phyloP scores from a whole-genome alignment of 2,888 invertebrate species.

The Noctua pronuba region DNA sequence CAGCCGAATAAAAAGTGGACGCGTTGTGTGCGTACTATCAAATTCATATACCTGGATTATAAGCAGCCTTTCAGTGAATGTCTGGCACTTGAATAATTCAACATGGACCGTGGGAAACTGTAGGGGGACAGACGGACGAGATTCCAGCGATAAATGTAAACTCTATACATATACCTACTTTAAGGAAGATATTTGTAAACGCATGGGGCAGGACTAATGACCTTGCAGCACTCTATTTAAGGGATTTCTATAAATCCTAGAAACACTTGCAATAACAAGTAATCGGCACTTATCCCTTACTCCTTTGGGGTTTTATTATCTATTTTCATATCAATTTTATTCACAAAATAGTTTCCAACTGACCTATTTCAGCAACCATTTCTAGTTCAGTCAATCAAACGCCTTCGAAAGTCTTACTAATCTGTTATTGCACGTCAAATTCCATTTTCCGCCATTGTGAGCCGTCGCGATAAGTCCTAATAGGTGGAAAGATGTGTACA shows the following conservation, averaged over 20 bases:
- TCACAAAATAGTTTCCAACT: neutral
- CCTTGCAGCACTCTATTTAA: slow-evolving; percentile 37
- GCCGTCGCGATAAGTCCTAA: slow-evolving; percentile 40
- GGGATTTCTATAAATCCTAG: slow-evolving; percentile 16
- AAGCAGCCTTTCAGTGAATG: slow-evolving; percentile 53
- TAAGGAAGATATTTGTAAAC: slow-evolving; percentile 26
- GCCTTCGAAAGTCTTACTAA: slow-evolving; percentile 37
- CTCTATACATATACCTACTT: neutral
- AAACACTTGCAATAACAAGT: slow-evolving; percentile 5
- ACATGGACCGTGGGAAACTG: slow-evolving; percentile 47
- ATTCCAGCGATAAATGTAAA: slow-evolving; percentile 18
- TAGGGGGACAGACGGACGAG: slow-evolving; percentile 33
- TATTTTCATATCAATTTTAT: neutral
- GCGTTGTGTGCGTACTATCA: slow-evolving; percentile 9
- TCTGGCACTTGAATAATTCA: slow-evolving; percentile 56
- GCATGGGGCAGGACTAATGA: slow-evolving; percentile 31
- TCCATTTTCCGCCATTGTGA: slow-evolving; percentile 47
- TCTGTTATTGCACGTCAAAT: slow-evolving; percentile 38
- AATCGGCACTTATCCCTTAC: slow-evolving; percentile 9
- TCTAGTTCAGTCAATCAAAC: slow-evolving; percentile 27
- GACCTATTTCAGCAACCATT: neutral
- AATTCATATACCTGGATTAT: slow-evolving; percentile 42
- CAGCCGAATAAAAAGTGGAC: slow-evolving; percentile 26
- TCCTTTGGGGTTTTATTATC: neutral
- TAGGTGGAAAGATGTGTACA: slow-evolving; percentile 55